Evolutionary conservation across 2,797 vertebrate genomes (phyloP), one percentile per base, ranked within the genome.

Genomic region (Silurus lanzhouensis): DNA sequence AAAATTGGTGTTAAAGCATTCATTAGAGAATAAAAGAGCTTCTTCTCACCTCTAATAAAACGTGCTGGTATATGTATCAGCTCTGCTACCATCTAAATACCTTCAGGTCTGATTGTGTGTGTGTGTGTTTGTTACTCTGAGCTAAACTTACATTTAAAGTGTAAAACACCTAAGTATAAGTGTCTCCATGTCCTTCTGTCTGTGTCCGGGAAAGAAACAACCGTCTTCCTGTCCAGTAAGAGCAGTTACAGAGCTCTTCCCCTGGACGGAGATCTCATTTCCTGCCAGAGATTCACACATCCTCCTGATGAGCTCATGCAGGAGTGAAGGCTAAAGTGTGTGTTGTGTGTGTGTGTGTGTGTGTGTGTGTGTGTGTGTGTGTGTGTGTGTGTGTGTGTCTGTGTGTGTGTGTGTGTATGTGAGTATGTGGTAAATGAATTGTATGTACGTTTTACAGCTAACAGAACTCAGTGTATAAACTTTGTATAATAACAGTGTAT

Each of bases 201-300:
- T 77, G 52, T 88, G 81, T 74, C 68, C 84, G 83, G 87, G 72
- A 87, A 89, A 87, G 87, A 90, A 91, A 67, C 77, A n/a, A 58
- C 57, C 15, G 78, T 66, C 78, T 88, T 90, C 88, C 90, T 84
- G 87, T 76, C 27, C 64, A 84, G 85, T 81, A 38, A 5, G 4
- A 38, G 3, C 38, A 38, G 38, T 38, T 81, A 72, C 74, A 66
- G 64, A 27, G 68, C 74, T 83, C 83, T 90, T 90, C 89, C 89
- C 81, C 25, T 91, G 27, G 68, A 72, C 82, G 64, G 58, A 5
- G 20, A 86, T 88, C 88, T 89, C 87, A 86, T 89, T 90, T 90
- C 90, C 89, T 88, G 88, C 10, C 2, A 44, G 82, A 44, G 88
- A 84, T 77, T 85, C 66, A 48, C 80, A 82, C 86, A 83, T 86